Conservation (phyloP, 2,888 invertebrate species). For the Rugalucina vietnamica region DNA sequence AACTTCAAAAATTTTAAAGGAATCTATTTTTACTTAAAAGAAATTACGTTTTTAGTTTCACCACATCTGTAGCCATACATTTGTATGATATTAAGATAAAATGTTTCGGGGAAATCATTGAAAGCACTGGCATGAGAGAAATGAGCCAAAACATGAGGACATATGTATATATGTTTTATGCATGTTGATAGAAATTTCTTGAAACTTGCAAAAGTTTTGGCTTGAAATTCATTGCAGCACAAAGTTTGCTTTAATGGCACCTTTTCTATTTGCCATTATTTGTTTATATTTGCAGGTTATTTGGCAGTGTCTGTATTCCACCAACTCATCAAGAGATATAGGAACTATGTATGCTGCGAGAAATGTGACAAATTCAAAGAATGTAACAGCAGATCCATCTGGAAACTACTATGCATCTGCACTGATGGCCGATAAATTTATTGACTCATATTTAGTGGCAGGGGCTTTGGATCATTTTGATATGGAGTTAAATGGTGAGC, state of each 20-base stretch:
- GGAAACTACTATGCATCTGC: constrained; percentile 37
- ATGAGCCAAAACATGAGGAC: not conserved
- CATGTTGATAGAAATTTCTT: not conserved
- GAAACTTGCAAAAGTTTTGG: not conserved
- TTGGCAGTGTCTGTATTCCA: constrained; percentile 29
- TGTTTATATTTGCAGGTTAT: constrained; percentile 14
- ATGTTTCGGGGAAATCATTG: not conserved
- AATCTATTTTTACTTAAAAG: not conserved
- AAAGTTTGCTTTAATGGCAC: not conserved
- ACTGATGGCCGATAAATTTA: constrained; percentile 28
- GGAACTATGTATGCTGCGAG: constrained; percentile 39
- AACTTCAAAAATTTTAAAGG: not conserved
- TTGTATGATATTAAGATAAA: not conserved
- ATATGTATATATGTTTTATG: not conserved
- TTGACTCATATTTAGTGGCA: constrained; percentile 26
- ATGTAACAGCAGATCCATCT: constrained; percentile 36
- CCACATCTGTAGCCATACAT: not conserved
- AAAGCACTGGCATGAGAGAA: not conserved
- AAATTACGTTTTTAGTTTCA: not conserved
- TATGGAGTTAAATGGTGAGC: not conserved
- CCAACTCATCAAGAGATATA: constrained; percentile 14
- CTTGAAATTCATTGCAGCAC: not conserved
- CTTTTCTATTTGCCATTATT: not conserved
- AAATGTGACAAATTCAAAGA: constrained; percentile 36
- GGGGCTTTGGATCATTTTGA: constrained; percentile 34